phyloP scores from a whole-genome alignment of 92 coral and sea anemone species.

The Porites cylindrica region DNA sequence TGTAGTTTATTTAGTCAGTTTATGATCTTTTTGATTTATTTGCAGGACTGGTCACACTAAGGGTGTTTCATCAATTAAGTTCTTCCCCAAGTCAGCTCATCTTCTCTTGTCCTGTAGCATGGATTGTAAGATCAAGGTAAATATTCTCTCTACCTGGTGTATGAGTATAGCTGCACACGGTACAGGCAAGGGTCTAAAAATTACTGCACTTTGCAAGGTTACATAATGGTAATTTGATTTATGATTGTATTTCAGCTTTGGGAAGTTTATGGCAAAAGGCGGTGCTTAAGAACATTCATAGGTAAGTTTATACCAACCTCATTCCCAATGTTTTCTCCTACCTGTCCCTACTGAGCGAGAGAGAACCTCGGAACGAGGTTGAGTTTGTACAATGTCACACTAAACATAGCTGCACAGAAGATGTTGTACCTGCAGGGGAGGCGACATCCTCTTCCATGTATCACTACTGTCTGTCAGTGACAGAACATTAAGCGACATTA shows the following conservation, averaged over 20 bases:
- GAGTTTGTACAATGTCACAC: no score
- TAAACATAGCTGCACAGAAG: no score
- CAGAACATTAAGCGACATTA: no score
- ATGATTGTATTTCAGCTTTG: slow-evolving; percentile 75
- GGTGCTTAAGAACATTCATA: slow-evolving; percentile 91
- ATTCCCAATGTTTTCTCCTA: no score
- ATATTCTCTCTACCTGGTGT: background rate
- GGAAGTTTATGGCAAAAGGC: slow-evolving; percentile 97
- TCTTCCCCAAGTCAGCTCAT: slow-evolving; percentile 95
- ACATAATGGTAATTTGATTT: background rate
- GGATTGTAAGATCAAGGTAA: slow-evolving; percentile 98
- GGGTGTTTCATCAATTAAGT: slow-evolving; percentile 94
- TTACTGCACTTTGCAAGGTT: background rate
- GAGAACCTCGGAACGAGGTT: no score
- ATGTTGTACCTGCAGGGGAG: no score
- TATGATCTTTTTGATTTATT: background rate
- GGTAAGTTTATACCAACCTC: slow-evolving; percentile 43
- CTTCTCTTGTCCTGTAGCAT: slow-evolving; percentile 93
- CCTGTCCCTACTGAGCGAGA: no score
- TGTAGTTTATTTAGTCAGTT: background rate
- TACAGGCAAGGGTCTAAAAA: no score
- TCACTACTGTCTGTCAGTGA: no score
- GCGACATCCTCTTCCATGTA: no score
- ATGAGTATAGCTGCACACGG: no score
- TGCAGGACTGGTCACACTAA: slow-evolving; percentile 98